A percentile compares a stretch with the other conserved stretches of the same genome.
These are phyloP conservation scores for Agrochola lota DNA, from an alignment of 2,888 invertebrate species.

Conservation along the genomic window DNA sequence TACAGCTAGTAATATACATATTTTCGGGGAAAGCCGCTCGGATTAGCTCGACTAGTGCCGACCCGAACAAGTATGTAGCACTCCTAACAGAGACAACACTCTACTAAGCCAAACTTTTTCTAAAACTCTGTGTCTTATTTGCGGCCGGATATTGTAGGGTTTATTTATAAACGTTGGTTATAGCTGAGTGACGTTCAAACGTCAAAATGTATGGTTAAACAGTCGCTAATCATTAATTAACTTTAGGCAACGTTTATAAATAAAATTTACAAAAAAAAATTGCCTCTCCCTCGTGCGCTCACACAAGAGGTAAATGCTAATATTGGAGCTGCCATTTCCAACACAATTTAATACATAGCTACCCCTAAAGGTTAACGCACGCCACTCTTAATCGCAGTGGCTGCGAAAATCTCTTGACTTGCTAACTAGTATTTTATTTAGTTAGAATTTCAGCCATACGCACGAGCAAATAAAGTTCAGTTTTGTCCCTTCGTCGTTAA, in stretches of 20 bases:
- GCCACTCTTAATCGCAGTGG: not conserved
- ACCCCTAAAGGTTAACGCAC: not conserved
- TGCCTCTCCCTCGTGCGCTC: slow-evolving; percentile 1
- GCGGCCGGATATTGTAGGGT: not conserved
- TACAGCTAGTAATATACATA: too few species aligned
- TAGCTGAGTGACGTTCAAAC: too few species aligned
- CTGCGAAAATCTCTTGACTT: not conserved
- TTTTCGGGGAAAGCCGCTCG: too few species aligned
- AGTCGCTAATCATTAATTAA: too few species aligned
- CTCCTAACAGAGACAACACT: not conserved
- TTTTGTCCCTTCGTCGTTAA: not conserved
- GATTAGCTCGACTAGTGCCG: too few species aligned
- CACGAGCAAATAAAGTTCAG: not conserved
- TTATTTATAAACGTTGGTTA: too few species aligned
- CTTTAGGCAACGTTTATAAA: too few species aligned
- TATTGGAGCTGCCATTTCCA: slow-evolving; percentile 9
- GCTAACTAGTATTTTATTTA: not conserved
- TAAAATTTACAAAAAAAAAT: not conserved
- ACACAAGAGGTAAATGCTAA: not conserved
- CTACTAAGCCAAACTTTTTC: not conserved
- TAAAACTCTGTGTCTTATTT: not conserved
- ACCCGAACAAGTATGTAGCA: too few species aligned
- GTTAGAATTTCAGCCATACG: not conserved
- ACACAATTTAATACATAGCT: not conserved
- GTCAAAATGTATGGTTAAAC: too few species aligned